Evolutionary conservation across 2,113 vertebrate species (phyloP).

Genomic region (Nesoenas mayeri): DNA sequence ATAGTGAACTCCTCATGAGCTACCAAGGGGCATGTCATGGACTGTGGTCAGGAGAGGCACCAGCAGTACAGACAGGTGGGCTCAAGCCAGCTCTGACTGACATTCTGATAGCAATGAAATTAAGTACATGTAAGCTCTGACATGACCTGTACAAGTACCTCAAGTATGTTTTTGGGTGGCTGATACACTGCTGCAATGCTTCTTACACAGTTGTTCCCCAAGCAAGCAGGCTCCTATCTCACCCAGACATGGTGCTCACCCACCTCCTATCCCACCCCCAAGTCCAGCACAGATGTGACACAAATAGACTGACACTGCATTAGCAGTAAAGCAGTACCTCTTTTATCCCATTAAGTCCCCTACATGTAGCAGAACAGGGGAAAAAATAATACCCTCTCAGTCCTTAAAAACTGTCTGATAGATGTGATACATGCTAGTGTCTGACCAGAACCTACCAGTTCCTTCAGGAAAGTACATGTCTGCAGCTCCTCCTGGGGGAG

Average conservation of each 20-base stretch:
- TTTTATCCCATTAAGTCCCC: neutral
- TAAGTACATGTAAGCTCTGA: fast-evolving
- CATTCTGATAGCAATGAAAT: neutral
- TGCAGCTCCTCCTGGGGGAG: neutral
- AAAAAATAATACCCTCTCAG: neutral
- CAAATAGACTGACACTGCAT: neutral
- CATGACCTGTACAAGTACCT: neutral
- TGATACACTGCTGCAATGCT: neutral
- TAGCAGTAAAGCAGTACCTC: neutral
- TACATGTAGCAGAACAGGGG: fast-evolving
- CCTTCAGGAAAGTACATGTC: neutral
- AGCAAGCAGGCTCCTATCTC: neutral
- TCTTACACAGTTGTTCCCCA: neutral
- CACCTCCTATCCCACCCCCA: neutral
- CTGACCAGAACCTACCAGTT: neutral
- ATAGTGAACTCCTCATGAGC: neutral
- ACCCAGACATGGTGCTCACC: fast-evolving
- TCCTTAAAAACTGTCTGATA: neutral
- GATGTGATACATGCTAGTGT: neutral
- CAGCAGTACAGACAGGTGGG: neutral
- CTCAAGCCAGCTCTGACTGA: neutral
- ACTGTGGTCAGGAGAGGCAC: too few species aligned
- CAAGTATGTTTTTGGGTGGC: neutral
- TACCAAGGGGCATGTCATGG: fast-evolving
- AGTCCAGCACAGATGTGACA: neutral